Evolutionary conservation across 35 echinoderm and acorn worm species (phyloP).

Genomic region (Patiria miniata): DNA sequence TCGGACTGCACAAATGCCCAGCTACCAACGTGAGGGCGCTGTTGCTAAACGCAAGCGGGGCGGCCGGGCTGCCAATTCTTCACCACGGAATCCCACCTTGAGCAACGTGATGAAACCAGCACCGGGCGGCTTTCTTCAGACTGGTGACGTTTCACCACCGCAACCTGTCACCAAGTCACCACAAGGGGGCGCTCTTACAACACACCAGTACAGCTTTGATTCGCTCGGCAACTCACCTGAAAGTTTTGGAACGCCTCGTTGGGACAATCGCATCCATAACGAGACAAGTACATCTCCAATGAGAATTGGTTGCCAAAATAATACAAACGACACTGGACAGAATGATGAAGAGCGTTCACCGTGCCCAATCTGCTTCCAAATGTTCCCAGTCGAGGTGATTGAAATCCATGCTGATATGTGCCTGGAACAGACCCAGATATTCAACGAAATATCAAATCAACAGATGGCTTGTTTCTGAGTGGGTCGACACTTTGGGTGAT

Average conservation of each 20-base stretch:
- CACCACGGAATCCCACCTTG: neutral
- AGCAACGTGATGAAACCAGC: neutral
- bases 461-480: too few relatives aligned
- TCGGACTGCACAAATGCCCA: neutral
- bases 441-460: neutral
- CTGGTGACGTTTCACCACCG: too few relatives aligned
- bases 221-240: too few relatives aligned
- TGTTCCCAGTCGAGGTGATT: neutral
- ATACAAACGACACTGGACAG: neutral
- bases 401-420: slow-evolving; percentile 32
- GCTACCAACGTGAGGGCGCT: neutral
- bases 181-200: neutral
- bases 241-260: too few relatives aligned
- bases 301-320: neutral
- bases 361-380: slow-evolving; percentile 13
- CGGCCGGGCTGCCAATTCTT: neutral
- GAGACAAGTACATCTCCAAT: too few relatives aligned
- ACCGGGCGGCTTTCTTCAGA: too few relatives aligned
- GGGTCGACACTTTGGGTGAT: too few relatives aligned
- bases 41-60: neutral
- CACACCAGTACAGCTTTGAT: neutral
- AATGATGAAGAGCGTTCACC: neutral
- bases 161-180: neutral
- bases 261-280: too few relatives aligned
- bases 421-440: neutral